These are phyloP conservation scores for Mastigias papua DNA, from an alignment of 30 jellyfish, hydroid and myxozoan species.

Conservation along the genomic window DNA sequence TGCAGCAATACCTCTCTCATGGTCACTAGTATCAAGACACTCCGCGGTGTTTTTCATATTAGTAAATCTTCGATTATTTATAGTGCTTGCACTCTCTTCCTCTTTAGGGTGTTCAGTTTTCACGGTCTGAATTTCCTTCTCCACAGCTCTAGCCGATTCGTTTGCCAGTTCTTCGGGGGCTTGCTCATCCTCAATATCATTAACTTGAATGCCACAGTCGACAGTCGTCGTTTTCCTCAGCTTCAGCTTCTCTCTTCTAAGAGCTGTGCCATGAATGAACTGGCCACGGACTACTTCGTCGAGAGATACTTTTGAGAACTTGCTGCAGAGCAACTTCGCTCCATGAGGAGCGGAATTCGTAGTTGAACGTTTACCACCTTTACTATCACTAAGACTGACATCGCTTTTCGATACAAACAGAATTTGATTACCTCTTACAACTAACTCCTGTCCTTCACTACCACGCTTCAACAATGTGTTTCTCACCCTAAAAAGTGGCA, in stretches of 20 bases:
- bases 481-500: not conserved
- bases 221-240: not conserved
- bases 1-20: not conserved
- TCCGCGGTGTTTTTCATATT: not conserved
- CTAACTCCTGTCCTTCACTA: slow-evolving; percentile 1
- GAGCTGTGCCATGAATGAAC: not conserved
- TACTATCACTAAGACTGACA: not conserved
- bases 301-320: not conserved
- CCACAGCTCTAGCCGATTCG: not conserved
- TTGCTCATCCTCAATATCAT: not conserved
- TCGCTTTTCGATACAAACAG: not conserved
- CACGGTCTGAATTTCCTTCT: not conserved
- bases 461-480: not conserved
- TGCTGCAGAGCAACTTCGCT: not conserved
- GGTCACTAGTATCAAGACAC: not conserved
- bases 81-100: not conserved
- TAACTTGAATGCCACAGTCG: slow-evolving; percentile 28
- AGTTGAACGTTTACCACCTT: not conserved
- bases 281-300: not conserved
- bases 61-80: not conserved
- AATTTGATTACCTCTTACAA: slow-evolving; percentile 14
- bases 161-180: not conserved
- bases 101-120: not conserved
- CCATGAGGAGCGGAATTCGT: not conserved
- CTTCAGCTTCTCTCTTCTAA: too few relatives aligned